These are phyloP conservation scores for Dichetophora obliterata DNA, from an alignment of 2,888 invertebrate genomes.

Conservation along the genomic window DNA sequence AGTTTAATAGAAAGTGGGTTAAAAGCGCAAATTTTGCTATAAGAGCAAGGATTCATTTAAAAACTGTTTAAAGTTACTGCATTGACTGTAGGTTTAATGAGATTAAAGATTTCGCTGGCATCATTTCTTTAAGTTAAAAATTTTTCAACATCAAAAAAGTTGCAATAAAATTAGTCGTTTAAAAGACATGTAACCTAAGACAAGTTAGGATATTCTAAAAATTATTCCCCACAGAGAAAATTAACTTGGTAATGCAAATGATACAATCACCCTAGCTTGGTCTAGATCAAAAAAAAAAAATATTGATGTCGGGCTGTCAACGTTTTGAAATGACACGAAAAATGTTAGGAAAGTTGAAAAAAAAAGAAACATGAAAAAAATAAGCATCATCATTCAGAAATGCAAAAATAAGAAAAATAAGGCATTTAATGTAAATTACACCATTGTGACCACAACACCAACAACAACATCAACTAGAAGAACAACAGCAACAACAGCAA, in stretches of 20 bases:
- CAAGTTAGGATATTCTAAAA: background rate
- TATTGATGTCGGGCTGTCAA: constrained; percentile 65
- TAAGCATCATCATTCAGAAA: background rate
- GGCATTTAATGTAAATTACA: constrained; percentile 69
- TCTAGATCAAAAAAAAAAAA: background rate
- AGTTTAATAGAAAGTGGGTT: constrained; percentile 6
- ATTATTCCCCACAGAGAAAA: constrained; percentile 16
- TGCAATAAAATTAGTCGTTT: background rate
- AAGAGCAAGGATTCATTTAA: background rate
- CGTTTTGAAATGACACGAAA: constrained; percentile 55
- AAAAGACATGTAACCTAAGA: background rate
- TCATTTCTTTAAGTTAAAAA: background rate
- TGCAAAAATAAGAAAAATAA: constrained; percentile 47
- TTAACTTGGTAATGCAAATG: constrained; percentile 34
- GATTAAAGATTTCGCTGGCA: background rate
- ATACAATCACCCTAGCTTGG: constrained; percentile 20
- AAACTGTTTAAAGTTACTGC: background rate
- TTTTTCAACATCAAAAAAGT: background rate
- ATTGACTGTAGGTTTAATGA: background rate
- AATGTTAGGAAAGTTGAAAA: constrained; percentile 55
- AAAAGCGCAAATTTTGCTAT: background rate
- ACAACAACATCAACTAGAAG: constrained; percentile 10
- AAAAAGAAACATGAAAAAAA: constrained; percentile 18
- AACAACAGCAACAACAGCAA: background rate
- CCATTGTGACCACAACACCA: constrained; percentile 67